Conservation (phyloP, 1,140 invertebrate genomes). For the Epicauta chinensis region DNA sequence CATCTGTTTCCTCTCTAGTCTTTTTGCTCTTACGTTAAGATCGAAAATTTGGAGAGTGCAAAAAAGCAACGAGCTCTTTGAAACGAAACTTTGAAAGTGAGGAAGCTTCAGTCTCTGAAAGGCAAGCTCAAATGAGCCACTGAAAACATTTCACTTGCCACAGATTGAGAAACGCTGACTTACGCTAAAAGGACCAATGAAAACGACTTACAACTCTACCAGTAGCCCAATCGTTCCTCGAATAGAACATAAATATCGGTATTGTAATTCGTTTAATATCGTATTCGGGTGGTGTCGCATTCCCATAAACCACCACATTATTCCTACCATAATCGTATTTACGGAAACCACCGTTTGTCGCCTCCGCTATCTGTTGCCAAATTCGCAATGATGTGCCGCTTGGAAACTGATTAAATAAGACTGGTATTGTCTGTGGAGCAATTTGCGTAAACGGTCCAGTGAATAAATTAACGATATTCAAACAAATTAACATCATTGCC, state of each 20-base stretch:
- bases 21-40: too few relatives aligned
- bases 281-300: conserved; percentile 30
- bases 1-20: too few relatives aligned
- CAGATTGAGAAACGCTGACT: too few relatives aligned
- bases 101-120: too few relatives aligned
- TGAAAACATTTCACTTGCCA: too few relatives aligned
- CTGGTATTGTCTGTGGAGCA: conserved; percentile 33
- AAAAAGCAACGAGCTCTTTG: conserved; percentile 16
- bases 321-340: conserved; percentile 36
- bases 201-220: conserved; percentile 26
- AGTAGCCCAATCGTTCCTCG: conserved; percentile 33
- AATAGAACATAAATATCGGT: conserved; percentile 35
- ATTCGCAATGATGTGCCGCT: conserved; percentile 36
- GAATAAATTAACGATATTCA: conserved; percentile 30
- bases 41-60: too few relatives aligned
- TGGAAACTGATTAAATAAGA: conserved; percentile 38
- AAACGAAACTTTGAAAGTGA: too few relatives aligned
- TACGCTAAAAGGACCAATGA: too few relatives aligned
- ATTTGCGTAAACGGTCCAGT: conserved; percentile 33
- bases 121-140: too few relatives aligned
- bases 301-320: conserved; percentile 30
- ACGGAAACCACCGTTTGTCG: conserved; percentile 27
- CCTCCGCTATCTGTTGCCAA: conserved; percentile 29
- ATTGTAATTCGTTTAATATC: conserved; percentile 34
- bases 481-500: conserved; percentile 28